phyloP scores from a whole-genome alignment of 2,113 vertebrate species.

The Montifringilla adamsi region DNA sequence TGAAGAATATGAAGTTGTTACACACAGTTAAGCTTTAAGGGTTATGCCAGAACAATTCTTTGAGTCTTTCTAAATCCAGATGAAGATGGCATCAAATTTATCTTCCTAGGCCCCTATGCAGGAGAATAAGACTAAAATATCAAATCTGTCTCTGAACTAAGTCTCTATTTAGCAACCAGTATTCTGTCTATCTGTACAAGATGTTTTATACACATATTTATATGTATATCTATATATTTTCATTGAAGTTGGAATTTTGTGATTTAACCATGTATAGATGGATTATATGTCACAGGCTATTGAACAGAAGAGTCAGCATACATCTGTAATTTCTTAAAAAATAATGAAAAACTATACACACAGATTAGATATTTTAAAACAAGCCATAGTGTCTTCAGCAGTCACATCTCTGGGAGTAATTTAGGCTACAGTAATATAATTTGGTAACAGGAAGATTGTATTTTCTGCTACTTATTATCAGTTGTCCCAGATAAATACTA shows the following conservation, averaged over 20 bases:
- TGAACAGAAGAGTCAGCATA: background rate
- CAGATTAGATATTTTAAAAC: background rate
- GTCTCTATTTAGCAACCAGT: background rate
- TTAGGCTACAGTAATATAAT: background rate
- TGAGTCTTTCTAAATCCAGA: constrained; percentile 26
- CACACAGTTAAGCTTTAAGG: constrained; percentile 23
- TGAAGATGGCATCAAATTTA: constrained; percentile 28
- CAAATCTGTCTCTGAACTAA: background rate
- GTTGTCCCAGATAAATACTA: background rate
- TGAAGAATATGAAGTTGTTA: constrained; percentile 24
- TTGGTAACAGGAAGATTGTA: background rate
- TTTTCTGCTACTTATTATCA: background rate
- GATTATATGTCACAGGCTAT: background rate
- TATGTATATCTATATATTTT: background rate
- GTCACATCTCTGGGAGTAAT: background rate
- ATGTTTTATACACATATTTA: background rate
- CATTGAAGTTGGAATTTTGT: background rate
- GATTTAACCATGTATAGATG: background rate
- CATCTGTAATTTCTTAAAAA: background rate
- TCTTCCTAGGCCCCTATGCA: background rate
- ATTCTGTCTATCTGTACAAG: background rate
- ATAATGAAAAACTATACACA: background rate
- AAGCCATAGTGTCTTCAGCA: background rate
- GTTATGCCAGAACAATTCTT: constrained; percentile 15
- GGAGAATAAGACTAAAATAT: background rate